These are phyloP conservation scores for Nesoenas mayeri DNA, from an alignment of 2,113 vertebrate species.

Conservation along the genomic window DNA sequence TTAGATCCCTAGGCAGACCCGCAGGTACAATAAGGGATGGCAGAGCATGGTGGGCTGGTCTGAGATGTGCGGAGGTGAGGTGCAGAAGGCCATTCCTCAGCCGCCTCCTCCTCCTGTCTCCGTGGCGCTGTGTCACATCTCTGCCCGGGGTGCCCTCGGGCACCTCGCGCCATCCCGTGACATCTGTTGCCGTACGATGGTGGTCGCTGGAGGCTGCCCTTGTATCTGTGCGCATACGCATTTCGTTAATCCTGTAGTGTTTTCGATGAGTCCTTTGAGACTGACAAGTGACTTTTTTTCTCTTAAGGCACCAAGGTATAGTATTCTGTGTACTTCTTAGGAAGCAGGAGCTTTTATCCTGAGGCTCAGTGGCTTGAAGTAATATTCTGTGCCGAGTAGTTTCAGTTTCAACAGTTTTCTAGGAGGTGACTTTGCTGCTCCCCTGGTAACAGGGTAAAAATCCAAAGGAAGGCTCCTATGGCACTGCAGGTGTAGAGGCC, in stretches of 20 bases:
- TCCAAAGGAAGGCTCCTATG: background rate
- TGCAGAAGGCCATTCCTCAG: background rate
- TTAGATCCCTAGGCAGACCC: constrained; percentile 28
- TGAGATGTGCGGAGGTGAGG: background rate
- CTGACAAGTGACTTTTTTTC: background rate
- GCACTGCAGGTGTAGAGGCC: background rate
- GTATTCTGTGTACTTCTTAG: background rate
- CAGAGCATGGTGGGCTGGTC: background rate
- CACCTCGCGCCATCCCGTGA: background rate
- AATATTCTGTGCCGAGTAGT: background rate
- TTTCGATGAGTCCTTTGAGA: background rate
- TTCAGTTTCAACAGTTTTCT: background rate
- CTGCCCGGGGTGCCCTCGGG: background rate
- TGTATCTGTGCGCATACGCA: background rate
- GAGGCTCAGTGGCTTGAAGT: background rate
- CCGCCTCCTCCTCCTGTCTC: background rate
- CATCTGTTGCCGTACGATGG: background rate
- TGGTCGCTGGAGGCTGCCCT: background rate
- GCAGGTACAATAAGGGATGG: constrained; percentile 48
- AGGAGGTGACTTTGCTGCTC: background rate
- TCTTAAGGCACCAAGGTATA: background rate
- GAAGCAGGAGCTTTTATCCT: background rate
- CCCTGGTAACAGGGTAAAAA: background rate
- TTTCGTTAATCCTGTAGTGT: background rate
- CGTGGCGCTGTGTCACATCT: background rate